Evolutionary conservation across 2,797 vertebrate genomes (phyloP).

Genomic region (Sebastiscus albofasciatus): DNA sequence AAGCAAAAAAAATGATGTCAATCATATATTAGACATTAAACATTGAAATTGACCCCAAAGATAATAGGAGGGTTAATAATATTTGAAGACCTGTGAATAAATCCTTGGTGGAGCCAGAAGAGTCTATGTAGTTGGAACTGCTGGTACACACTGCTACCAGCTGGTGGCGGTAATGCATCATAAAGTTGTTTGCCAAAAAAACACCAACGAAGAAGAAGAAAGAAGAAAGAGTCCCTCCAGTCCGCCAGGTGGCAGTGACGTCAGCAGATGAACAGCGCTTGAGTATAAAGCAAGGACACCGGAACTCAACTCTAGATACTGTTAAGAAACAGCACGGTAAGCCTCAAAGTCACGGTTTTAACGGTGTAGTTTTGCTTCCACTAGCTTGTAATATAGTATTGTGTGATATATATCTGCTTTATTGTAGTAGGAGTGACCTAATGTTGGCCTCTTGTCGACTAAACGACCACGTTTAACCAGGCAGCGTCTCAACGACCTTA

Average conservation of each 20-base stretch:
- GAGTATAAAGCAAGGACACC: neutral
- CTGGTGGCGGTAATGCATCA: too few relatives aligned
- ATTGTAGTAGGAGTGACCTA: rapidly evolving
- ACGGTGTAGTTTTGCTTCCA: rapidly evolving
- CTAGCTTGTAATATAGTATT: rapidly evolving
- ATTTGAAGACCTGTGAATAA: neutral
- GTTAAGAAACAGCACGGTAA: conserved; percentile 46
- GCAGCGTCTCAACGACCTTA: conserved; percentile 14
- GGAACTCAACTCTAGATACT: neutral
- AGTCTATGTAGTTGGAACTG: neutral
- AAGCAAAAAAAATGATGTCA: too few relatives aligned
- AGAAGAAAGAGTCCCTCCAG: neutral
- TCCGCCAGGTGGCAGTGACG: conserved; percentile 41
- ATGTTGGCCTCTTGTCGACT: rapidly evolving
- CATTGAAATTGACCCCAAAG: too few relatives aligned
- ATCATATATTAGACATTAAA: too few relatives aligned
- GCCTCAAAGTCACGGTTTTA: conserved; percentile 60
- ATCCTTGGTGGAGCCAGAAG: neutral
- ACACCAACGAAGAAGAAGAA: neutral
- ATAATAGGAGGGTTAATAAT: neutral
- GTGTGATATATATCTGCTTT: rapidly evolving
- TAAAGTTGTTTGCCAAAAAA: neutral
- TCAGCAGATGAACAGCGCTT: too few relatives aligned
- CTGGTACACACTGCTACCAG: neutral
- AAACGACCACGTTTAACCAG: neutral